A percentile compares a stretch with the other conserved stretches of the same genome.
phyloP scores from a whole-genome alignment of 2,797 vertebrate species.

The Eulemur albifrons region DNA sequence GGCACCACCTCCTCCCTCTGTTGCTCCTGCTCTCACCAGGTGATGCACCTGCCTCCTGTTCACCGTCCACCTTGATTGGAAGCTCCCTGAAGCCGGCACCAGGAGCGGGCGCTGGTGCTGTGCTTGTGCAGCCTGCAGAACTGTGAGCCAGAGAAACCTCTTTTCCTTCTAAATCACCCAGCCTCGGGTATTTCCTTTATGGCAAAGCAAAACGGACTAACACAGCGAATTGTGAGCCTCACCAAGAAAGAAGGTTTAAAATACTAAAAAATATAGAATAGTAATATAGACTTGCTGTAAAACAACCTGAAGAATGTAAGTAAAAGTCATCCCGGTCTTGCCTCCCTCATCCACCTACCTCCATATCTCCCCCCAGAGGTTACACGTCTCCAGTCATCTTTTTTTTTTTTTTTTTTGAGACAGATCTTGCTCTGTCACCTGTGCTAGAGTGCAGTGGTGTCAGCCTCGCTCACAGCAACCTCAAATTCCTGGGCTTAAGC shows the following conservation, averaged over 20 bases:
- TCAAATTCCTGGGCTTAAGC: neutral
- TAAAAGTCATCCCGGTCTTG: neutral
- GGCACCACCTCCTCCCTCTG: neutral
- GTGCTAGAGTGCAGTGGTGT: neutral
- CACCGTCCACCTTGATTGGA: neutral
- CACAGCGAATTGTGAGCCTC: neutral
- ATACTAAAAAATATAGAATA: neutral
- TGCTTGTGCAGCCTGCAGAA: neutral
- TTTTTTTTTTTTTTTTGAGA: neutral
- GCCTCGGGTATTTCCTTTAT: neutral
- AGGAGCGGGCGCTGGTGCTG: neutral
- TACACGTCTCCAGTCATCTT: neutral
- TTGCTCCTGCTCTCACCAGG: neutral
- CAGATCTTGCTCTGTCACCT: neutral
- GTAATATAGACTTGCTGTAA: neutral
- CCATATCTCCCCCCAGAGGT: neutral
- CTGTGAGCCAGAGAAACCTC: neutral
- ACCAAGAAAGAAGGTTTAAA: neutral
- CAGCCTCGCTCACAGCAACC: neutral
- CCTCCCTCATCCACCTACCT: neutral
- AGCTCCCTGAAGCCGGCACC: neutral
- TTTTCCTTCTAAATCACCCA: neutral
- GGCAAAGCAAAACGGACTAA: neutral
- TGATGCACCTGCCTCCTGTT: neutral
- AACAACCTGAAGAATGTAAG: neutral